Evolutionary conservation across 2,797 vertebrate species (phyloP).

Genomic region (Sus cebifrons): DNA sequence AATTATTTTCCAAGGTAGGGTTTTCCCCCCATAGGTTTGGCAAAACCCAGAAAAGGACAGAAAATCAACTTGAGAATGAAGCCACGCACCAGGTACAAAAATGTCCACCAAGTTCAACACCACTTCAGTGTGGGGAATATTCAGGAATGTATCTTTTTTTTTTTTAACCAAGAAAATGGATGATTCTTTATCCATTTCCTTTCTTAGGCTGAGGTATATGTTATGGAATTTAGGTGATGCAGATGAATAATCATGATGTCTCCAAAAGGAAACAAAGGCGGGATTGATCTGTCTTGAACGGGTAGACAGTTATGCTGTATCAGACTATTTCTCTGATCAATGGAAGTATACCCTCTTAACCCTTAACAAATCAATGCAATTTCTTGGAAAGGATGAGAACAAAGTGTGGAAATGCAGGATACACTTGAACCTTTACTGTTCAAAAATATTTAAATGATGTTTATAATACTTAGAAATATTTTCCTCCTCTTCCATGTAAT

Average conservation of each 20-base stretch:
- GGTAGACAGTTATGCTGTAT: constrained; percentile 93
- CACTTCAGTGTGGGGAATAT: constrained; percentile 75
- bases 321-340: constrained; percentile 96
- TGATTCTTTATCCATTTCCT: neutral
- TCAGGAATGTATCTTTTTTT: constrained; percentile 69
- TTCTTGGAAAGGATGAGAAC: constrained; percentile 92
- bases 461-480: constrained; percentile 71
- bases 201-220: constrained; percentile 79
- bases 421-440: constrained; percentile 93
- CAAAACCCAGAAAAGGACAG: constrained; percentile 65
- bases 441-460: constrained; percentile 86
- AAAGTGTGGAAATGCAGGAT: constrained; percentile 92
- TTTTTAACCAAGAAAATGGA: constrained; percentile 15
- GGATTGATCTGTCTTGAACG: constrained; percentile 97
- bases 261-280: constrained; percentile 93
- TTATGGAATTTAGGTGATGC: constrained; percentile 89
- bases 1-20: constrained; percentile 72
- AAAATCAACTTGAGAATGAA: constrained; percentile 81
- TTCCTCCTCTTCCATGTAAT: constrained; percentile 67
- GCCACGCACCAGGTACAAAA: constrained; percentile 76
- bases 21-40: constrained; percentile 71
- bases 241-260: constrained; percentile 95
- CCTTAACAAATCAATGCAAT: constrained; percentile 95
- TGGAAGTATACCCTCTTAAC: constrained; percentile 95
- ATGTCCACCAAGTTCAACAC: constrained; percentile 78